Conservation (phyloP, 2,113 vertebrate genomes). For the Solea solea region DNA sequence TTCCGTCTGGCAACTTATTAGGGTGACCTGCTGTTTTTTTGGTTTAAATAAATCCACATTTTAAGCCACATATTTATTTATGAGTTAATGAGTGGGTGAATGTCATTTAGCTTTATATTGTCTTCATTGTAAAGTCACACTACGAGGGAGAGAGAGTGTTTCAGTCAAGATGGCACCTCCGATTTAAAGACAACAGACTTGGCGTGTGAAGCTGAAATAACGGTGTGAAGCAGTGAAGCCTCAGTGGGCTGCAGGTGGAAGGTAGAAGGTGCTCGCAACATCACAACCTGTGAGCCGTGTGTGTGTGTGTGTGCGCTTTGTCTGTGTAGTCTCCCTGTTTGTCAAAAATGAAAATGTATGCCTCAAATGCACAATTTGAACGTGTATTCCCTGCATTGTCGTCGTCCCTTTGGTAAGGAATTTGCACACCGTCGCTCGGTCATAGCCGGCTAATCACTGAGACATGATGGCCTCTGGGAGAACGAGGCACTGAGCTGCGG, state of each 20-base stretch:
- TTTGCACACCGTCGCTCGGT: slow-evolving; percentile 40
- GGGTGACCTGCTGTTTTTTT: too few relatives aligned
- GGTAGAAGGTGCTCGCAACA: slow-evolving; percentile 55
- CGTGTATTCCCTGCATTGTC: slow-evolving; percentile 44
- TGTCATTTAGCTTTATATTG: slow-evolving; percentile 12
- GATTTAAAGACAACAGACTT: slow-evolving; percentile 42
- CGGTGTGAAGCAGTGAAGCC: slow-evolving; percentile 62
- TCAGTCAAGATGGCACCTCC: slow-evolving; percentile 49
- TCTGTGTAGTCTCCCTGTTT: slow-evolving; percentile 20
- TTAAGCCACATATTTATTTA: background rate
- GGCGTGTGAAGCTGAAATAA: slow-evolving; percentile 69
- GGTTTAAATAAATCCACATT: too few relatives aligned
- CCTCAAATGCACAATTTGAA: slow-evolving; percentile 28
- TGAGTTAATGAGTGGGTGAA: background rate
- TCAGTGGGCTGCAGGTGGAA: slow-evolving; percentile 64
- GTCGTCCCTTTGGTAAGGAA: slow-evolving; percentile 40
- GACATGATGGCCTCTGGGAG: slow-evolving; percentile 52
- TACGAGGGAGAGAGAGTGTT: slow-evolving; percentile 14
- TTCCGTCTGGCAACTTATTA: too few relatives aligned
- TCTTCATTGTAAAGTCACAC: background rate
- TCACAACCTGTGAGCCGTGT: slow-evolving; percentile 36
- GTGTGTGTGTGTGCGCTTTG: background rate
- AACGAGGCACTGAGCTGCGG: slow-evolving; percentile 47
- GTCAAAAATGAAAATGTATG: slow-evolving; percentile 34
- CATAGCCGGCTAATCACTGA: slow-evolving; percentile 55